Percentiles rank a stretch among this genome's conserved stretches.
Conservation (phyloP, 2,888 invertebrate genomes). For the Ommatoiulus sabulosus region DNA sequence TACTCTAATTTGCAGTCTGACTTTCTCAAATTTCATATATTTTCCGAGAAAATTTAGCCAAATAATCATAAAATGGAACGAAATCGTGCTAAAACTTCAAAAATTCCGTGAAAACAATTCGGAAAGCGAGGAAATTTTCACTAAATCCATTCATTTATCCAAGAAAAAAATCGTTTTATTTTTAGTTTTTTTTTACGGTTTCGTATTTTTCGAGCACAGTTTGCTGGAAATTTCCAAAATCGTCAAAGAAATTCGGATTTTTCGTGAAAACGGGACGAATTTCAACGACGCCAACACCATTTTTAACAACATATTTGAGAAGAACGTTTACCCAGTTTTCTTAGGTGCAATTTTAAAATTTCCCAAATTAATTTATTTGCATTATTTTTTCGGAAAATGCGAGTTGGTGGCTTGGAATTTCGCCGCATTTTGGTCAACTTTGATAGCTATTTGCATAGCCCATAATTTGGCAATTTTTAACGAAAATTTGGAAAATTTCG, state of each 20-base stretch:
- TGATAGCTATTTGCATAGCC: background rate
- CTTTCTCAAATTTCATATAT: no score
- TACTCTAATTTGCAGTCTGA: no score
- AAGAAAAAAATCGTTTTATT: background rate
- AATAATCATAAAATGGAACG: no score
- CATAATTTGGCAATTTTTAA: background rate
- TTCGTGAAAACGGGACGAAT: background rate
- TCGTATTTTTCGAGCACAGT: background rate
- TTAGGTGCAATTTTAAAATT: background rate
- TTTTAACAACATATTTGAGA: background rate
- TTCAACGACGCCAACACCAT: background rate
- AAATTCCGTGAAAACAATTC: no score
- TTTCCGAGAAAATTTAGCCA: no score
- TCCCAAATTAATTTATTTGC: background rate
- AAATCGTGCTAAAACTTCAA: no score
- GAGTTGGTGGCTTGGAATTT: constrained; percentile 37
- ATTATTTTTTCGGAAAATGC: background rate
- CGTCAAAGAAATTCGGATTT: background rate
- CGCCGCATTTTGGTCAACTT: background rate
- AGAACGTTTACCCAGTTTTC: no score
- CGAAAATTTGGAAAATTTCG: background rate
- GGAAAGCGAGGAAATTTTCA: no score
- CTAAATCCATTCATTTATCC: no score
- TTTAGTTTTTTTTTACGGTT: background rate
- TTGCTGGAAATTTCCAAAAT: background rate